phyloP scores from a whole-genome alignment of 2,797 vertebrate genomes.

The Myotis findleyi region DNA sequence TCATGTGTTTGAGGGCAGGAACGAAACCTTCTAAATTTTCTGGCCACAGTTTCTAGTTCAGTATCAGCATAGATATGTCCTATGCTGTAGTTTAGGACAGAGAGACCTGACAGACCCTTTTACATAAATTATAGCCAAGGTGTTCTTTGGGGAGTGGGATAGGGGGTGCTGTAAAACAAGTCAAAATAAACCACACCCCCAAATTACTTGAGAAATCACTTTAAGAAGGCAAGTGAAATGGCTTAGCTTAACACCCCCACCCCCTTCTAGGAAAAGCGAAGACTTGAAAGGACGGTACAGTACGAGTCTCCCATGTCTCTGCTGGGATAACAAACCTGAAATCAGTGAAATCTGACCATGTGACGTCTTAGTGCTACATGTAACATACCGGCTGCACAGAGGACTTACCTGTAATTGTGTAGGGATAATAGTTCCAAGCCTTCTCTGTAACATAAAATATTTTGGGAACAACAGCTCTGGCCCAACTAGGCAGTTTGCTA shows the following conservation, averaged over 20 bases:
- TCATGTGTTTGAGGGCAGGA: background rate
- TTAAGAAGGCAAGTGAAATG: background rate
- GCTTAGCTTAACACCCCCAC: background rate
- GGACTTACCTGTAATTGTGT: conserved; percentile 96
- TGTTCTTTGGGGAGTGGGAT: background rate
- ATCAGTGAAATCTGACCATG: background rate
- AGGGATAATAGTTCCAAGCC: conserved; percentile 99
- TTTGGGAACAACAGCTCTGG: conserved; percentile 97
- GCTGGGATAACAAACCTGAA: background rate
- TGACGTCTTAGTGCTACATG: background rate
- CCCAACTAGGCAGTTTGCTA: conserved; percentile 98
- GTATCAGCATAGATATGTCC: background rate
- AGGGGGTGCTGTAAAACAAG: background rate
- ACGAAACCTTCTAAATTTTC: background rate
- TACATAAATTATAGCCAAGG: background rate
- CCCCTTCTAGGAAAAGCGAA: background rate
- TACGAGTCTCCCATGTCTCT: background rate
- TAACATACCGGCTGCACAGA: background rate
- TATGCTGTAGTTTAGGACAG: background rate
- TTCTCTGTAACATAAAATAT: conserved; percentile 99
- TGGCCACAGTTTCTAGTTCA: background rate
- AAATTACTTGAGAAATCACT: conserved; percentile 1
- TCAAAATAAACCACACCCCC: background rate
- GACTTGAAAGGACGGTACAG: background rate
- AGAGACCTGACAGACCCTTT: background rate